phyloP scores from a whole-genome alignment of 2,797 vertebrate species.

The Semaprochilodus insignis region DNA sequence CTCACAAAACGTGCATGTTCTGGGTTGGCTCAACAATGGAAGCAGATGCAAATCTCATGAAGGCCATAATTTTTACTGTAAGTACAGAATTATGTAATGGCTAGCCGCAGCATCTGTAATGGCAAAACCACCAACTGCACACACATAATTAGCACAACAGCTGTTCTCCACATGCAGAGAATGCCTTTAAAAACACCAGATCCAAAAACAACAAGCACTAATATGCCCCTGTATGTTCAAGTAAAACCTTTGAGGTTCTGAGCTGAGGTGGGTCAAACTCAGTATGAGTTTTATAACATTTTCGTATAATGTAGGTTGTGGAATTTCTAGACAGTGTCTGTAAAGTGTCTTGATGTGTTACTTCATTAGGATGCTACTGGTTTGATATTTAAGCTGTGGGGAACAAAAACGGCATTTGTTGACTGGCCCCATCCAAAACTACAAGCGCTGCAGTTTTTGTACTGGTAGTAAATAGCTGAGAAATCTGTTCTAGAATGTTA shows the following conservation, averaged over 20 bases:
- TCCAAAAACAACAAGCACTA: conserved; percentile 34
- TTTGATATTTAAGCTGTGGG: too few species aligned
- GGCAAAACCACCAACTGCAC: conserved; percentile 47
- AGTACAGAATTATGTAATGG: conserved; percentile 53
- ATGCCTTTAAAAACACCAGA: conserved; percentile 44
- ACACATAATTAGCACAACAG: conserved; percentile 55
- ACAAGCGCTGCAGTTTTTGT: too few species aligned
- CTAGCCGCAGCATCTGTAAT: conserved; percentile 48
- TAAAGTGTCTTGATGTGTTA: conserved; percentile 13
- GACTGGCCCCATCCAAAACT: too few species aligned
- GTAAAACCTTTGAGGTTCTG: conserved; percentile 2
- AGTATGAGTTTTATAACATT: background rate
- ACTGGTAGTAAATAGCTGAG: too few species aligned
- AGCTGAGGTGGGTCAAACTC: conserved; percentile 7
- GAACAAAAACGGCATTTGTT: too few species aligned
- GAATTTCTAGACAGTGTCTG: conserved; percentile 28
- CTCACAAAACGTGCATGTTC: conserved; percentile 24
- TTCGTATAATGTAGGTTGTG: background rate
- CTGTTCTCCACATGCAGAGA: conserved; percentile 50
- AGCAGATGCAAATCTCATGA: conserved; percentile 49
- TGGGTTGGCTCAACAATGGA: conserved; percentile 33
- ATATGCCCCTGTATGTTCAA: background rate
- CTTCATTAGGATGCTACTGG: background rate
- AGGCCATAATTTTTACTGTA: conserved; percentile 47
- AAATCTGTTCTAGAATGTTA: too few species aligned